phyloP scores from a whole-genome alignment of 2,113 vertebrate genomes.

The Pogona vitticeps region DNA sequence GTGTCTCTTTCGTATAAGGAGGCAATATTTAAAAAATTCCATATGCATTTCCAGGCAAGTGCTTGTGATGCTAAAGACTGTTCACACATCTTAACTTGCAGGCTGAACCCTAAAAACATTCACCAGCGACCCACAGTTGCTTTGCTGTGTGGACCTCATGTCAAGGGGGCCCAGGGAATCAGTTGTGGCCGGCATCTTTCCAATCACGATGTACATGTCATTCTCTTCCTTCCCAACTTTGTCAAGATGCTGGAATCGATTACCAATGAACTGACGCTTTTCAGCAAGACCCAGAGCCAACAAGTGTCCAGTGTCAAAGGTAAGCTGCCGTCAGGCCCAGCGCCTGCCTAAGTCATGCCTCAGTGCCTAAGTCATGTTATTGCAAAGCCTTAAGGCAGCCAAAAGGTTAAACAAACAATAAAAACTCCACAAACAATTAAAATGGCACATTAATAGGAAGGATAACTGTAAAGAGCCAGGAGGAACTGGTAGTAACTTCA shows the following conservation, averaged over 20 bases:
- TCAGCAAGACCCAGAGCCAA: slow-evolving; percentile 90
- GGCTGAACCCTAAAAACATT: slow-evolving; percentile 95
- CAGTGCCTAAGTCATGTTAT: background rate
- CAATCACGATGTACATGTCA: slow-evolving; percentile 95
- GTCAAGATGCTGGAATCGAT: slow-evolving; percentile 97
- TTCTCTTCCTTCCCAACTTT: slow-evolving; percentile 96
- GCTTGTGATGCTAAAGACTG: background rate
- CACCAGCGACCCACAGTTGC: slow-evolving; percentile 95
- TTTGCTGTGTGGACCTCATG: slow-evolving; percentile 92
- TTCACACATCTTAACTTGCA: slow-evolving; percentile 54
- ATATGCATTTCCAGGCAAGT: background rate
- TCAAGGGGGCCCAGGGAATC: slow-evolving; percentile 97
- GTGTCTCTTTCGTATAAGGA: too few relatives aligned
- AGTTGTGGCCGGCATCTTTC: slow-evolving; percentile 95
- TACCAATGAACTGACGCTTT: slow-evolving; percentile 92
- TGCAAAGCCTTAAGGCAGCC: background rate
- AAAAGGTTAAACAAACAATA: background rate
- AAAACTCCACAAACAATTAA: background rate
- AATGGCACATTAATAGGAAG: background rate
- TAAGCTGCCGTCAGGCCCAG: slow-evolving; percentile 44
- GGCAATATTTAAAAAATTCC: background rate
- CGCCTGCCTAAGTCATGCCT: too few relatives aligned
- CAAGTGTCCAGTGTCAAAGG: slow-evolving; percentile 95
- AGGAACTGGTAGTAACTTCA: background rate
- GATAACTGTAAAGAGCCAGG: background rate